A percentile compares a stretch with the other conserved stretches of the same genome.
Evolutionary conservation across 2,888 invertebrate genomes (phyloP).

Genomic region (Strigamia maritima): DNA sequence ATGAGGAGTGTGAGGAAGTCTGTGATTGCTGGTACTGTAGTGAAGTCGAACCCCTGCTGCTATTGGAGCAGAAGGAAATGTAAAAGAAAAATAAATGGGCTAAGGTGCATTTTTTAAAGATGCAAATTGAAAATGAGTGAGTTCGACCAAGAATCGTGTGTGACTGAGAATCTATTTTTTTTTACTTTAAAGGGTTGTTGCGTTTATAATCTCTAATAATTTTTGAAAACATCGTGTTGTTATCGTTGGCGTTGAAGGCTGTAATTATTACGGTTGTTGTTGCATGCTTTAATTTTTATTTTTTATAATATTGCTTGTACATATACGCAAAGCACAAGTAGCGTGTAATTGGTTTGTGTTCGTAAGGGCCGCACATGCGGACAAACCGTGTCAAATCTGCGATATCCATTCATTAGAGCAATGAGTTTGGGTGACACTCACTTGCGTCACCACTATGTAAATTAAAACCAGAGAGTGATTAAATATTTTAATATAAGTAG

Average conservation of each 20-base stretch:
- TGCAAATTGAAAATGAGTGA: constrained; percentile 1
- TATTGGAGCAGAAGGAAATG: constrained; percentile 30
- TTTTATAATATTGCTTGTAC: not conserved
- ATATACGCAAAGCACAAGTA: not conserved
- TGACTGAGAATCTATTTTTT: not conserved
- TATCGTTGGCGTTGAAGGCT: not conserved
- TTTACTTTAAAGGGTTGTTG: not conserved
- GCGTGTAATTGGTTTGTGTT: constrained; percentile 15
- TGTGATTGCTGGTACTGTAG: constrained; percentile 30
- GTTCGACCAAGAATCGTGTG: not conserved
- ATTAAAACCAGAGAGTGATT: not conserved
- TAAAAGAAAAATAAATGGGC: constrained; percentile 32
- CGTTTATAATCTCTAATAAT: no score
- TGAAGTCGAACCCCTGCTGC: constrained; percentile 31
- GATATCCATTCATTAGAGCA: not conserved
- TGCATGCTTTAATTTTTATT: not conserved
- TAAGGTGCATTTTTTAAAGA: constrained; percentile 5
- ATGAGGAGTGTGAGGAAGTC: constrained; percentile 34
- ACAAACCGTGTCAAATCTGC: not conserved
- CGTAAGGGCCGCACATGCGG: not conserved
- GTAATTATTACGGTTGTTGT: not conserved
- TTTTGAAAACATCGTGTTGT: no score
- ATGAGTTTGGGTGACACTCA: not conserved
- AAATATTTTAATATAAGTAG: not conserved
- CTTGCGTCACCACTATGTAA: not conserved